Evolutionary conservation across 1,140 invertebrate species (phyloP), one percentile per base, ranked within the genome.

Genomic region (Drosophila ananassae): DNA sequence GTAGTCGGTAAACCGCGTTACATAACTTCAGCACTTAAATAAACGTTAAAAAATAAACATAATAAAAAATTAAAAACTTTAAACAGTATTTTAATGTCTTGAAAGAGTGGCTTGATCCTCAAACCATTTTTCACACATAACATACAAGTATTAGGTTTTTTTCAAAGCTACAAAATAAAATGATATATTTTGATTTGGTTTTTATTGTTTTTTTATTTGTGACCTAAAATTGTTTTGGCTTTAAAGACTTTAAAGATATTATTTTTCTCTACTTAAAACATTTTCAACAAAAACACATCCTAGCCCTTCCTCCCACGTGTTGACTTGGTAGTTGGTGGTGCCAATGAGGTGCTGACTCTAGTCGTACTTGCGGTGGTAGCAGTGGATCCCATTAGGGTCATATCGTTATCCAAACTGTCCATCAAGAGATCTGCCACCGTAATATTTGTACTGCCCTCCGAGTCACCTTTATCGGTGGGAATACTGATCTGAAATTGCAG

Each of bases 401-500:
- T 79, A 22, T 89, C 77, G 58, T 85, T 84, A 8, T 76, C 67
- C 54, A 89, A 37, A 32, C 57, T 91, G 25, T 82, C 84, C 71
- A 74, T 91, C 5, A 79, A 44, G 37, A 89, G 46, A 24, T 91
- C 90, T 34, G 48, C 73, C 13, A 90, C 55, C 1, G 90, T 91
- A 0, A 82, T 50, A 12, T 87, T 87, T 1, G 51, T 62, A 10
- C 48, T 76, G 9, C 48, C 56, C 37, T 77, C 77, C 1, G 53
- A 50, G 22, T 73, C 75, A 7, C 73, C 50, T 32, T 87, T 81
- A 32, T 91, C 85, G 0, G 79, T 94, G 6, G 95, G 95, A 69
- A 95, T 94, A 74, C 94, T 95, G 41, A 95, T 95, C 92, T 95
- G 95, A 90, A 95, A 95, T 83, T 95, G 95, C 28, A 95, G 90